A percentile compares a stretch with the other conserved stretches of the same genome.
phyloP scores from a whole-genome alignment of 2,797 vertebrate genomes.

The Scyliorhinus canicula region DNA sequence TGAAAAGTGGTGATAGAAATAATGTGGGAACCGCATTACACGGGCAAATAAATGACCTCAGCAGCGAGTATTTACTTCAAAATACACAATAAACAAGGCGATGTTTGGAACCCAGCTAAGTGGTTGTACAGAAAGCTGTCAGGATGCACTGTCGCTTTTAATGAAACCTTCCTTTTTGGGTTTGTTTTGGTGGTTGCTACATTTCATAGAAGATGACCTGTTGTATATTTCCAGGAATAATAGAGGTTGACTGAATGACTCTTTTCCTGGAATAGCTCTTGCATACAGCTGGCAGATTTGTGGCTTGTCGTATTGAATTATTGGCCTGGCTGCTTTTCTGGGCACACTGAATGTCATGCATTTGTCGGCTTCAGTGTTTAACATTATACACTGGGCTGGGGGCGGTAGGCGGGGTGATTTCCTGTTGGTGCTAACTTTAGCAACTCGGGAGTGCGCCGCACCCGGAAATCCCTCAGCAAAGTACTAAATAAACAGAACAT shows the following conservation, averaged over 20 bases:
- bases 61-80: neutral
- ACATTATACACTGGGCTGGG: neutral
- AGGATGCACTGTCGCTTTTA: neutral
- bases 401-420: neutral
- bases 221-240: constrained; percentile 36
- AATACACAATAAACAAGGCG: neutral
- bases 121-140: neutral
- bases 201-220: constrained; percentile 37
- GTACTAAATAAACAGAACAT: neutral
- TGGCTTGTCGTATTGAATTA: constrained; percentile 27
- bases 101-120: neutral
- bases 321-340: constrained; percentile 9
- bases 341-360: constrained; percentile 10
- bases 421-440: neutral
- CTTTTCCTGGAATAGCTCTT: constrained; percentile 20
- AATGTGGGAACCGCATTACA: neutral
- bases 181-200: constrained; percentile 6
- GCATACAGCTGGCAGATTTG: constrained; percentile 13
- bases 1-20: neutral
- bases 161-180: neutral
- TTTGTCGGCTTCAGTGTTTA: constrained; percentile 10
- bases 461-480: neutral
- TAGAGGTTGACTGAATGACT: neutral
- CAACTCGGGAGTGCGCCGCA: neutral
- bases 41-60: neutral